Percentiles rank a stretch among this genome's conserved stretches.
Conservation (phyloP, 2,113 vertebrate species). For the Pterocles orientalis region DNA sequence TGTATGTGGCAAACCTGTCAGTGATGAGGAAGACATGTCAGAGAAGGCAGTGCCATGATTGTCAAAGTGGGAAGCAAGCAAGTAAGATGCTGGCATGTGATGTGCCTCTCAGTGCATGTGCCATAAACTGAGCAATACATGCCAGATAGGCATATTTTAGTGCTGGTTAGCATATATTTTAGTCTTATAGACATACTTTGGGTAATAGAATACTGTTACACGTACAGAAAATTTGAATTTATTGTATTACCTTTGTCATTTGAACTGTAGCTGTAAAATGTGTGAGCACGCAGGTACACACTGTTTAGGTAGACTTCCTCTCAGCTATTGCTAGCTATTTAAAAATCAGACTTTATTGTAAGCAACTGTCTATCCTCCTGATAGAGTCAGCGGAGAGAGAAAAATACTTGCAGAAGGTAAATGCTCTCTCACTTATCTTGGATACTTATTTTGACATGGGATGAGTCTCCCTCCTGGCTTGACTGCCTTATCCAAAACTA, state of each 20-base stretch:
- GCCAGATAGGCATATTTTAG: not conserved
- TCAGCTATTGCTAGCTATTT: not conserved
- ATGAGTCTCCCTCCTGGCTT: not conserved
- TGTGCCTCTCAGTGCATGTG: not conserved
- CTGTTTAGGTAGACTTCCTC: not conserved
- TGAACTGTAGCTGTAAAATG: not conserved
- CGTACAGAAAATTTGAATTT: not conserved
- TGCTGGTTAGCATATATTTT: not conserved
- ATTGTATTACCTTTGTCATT: not conserved
- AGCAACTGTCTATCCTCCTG: not conserved
- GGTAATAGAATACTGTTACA: not conserved
- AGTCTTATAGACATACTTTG: not conserved
- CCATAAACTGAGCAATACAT: not conserved
- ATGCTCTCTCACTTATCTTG: not conserved
- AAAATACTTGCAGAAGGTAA: conserved; percentile 5
- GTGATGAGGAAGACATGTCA: not conserved
- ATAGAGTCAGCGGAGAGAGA: not conserved
- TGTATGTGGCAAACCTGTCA: conserved; percentile 42
- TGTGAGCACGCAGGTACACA: not conserved
- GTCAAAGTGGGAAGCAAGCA: conserved; percentile 20
- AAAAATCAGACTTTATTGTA: not conserved
- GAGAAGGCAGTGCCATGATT: conserved; percentile 19
- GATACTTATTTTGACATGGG: not conserved
- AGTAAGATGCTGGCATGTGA: not conserved
- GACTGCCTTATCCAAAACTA: not conserved